Evolutionary conservation across 2,113 vertebrate species (phyloP), one percentile per base, ranked within the genome.

Genomic region (Apteryx mantelli): DNA sequence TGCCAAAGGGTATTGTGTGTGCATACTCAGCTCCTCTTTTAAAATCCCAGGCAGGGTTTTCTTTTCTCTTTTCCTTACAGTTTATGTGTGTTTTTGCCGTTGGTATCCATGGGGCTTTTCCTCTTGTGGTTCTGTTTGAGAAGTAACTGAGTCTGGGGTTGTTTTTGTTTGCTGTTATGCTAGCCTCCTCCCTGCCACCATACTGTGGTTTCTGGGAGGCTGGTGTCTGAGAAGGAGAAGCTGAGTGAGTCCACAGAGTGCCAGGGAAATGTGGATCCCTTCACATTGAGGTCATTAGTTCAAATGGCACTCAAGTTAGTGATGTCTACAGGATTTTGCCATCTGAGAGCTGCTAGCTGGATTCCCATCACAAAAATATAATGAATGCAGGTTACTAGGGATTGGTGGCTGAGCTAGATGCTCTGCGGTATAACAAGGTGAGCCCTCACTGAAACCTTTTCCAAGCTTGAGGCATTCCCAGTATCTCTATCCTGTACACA

Each of bases 21-120:
- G 32, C n/a, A 6, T 9, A 46, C 55, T 95, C 73, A 79, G 36
- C 56, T 94, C 70, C 66, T 88, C 75, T 95, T 93, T 96, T 92
- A 86, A 95, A 95, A 93, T 93, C 96, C 96, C 88, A 93, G 13
- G 84, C 12, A 84, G 91, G 69, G 91, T 94, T 97, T 96, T 92
- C 83, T 94, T 96, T 96, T 84, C 92, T 91, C 60, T 91, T 86
- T 85, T 63, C 48, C 69, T 92, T 88, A 40, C 61, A 71, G 46
- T 61, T 82, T 91, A 60, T 85, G n/a, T 92, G 87, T 92, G 73
- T 44, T 86, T 96, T 96, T 95, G 88, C 42, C 68, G 58, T 94
- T 71, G 68, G 90, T 94, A 75, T 94, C 96, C 93, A 86, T 61
- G 82, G 46, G 82, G 66, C 76, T 89, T 88, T 93, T 91, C 85